phyloP scores from a whole-genome alignment of 1,140 invertebrate genomes.

The Pachyrhynchus sulphureomaculatus region DNA sequence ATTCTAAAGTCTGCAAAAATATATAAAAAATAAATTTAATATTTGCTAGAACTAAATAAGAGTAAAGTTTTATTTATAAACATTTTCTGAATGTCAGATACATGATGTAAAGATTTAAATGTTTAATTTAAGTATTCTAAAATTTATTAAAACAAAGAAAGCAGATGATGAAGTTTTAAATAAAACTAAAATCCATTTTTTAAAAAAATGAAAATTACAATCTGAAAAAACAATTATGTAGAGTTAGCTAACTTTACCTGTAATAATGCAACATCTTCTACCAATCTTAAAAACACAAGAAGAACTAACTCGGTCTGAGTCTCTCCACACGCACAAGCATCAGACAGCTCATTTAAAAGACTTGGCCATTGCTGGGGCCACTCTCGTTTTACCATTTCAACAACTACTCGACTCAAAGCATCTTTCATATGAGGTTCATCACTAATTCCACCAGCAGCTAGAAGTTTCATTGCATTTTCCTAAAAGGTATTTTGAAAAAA shows the following conservation, averaged over 20 bases:
- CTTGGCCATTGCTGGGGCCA: constrained; percentile 96
- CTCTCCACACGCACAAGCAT: constrained; percentile 75
- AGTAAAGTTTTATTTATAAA: too few species aligned
- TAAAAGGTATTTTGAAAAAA: constrained; percentile 39
- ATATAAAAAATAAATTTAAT: not conserved
- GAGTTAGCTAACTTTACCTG: too few species aligned
- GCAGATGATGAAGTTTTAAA: too few species aligned
- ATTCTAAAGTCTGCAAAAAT: constrained; percentile 68
- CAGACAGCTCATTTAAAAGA: constrained; percentile 75
- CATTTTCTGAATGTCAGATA: too few species aligned
- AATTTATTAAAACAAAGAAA: too few species aligned
- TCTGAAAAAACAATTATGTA: not conserved
- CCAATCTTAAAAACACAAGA: constrained; percentile 79
- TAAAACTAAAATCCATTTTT: too few species aligned
- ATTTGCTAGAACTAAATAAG: too few species aligned
- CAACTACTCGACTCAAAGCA: constrained; percentile 81
- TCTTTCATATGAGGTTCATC: constrained; percentile 78
- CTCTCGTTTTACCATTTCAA: constrained; percentile 93
- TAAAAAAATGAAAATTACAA: too few species aligned
- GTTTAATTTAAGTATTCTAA: too few species aligned
- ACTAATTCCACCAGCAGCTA: constrained; percentile 69
- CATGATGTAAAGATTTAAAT: too few species aligned
- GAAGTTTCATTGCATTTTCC: constrained; percentile 81
- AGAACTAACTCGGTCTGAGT: constrained; percentile 86
- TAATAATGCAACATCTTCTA: constrained; percentile 86